phyloP scores from a whole-genome alignment of 2,888 invertebrate genomes.

The Hydrotaea cyrtoneurina region DNA sequence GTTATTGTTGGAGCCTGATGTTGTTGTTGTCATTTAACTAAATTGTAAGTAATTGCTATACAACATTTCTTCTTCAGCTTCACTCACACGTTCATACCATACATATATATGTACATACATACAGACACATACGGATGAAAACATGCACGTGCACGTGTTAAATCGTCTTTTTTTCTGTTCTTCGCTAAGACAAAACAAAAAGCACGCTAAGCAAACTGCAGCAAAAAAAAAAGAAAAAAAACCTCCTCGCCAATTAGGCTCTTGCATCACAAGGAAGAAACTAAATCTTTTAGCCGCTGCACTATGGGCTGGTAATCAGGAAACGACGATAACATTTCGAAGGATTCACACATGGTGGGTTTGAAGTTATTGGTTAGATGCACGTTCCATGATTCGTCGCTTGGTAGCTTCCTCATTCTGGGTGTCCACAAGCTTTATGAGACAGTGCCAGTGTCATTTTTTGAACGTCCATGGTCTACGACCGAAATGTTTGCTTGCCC shows the following conservation, averaged over 20 bases:
- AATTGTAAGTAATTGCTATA: slow-evolving; percentile 76
- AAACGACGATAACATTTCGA: too few species aligned
- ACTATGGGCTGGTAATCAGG: too few species aligned
- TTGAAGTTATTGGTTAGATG: too few species aligned
- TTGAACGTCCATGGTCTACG: too few species aligned
- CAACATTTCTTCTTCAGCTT: slow-evolving; percentile 54
- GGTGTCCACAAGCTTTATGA: too few species aligned
- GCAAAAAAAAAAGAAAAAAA: too few species aligned
- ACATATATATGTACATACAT: too few species aligned
- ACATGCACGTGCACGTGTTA: slow-evolving; percentile 38
- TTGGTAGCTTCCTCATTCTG: too few species aligned
- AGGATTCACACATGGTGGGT: too few species aligned
- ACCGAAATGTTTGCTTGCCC: too few species aligned
- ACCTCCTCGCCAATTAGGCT: not conserved
- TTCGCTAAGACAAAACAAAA: not conserved
- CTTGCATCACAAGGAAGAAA: not conserved
- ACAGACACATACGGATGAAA: slow-evolving; percentile 25
- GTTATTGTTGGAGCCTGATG: slow-evolving; percentile 34
- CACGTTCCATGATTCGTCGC: too few species aligned
- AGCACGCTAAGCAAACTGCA: not conserved
- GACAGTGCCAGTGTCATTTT: too few species aligned
- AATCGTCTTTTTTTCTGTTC: not conserved
- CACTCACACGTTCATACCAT: not conserved
- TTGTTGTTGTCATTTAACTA: slow-evolving; percentile 72
- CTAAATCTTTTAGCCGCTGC: not conserved